Base-by-base conservation (phyloP, 2,797 vertebrate genomes). In the Trachurus trachurus region DNA sequence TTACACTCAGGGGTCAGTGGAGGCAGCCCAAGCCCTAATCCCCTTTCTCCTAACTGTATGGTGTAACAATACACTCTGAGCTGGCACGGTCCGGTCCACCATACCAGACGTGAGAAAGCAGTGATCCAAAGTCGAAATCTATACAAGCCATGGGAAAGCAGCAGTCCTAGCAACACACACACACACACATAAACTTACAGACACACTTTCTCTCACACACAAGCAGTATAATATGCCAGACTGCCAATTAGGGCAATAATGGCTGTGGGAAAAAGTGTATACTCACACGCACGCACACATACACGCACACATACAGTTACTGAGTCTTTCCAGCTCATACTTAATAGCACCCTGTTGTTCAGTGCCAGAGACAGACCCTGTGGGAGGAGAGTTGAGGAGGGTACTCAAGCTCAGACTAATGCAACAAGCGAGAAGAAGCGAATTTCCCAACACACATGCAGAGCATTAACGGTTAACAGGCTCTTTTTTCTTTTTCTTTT, bases 291-390 rank as follows among this genome's bases (percentile, higher is more conserved):
- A 72, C 65, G 50, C 59, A 72, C 65, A 58, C 37, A 64, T 59
- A 71, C 75, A 75, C 56, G 64, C 53, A 84, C 77, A 65, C 50
- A 65, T 5, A 91, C 83, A 87, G 88, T 81, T 87, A 88, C 76
- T 84, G 80, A 92, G 87, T 89, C 83, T 76, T 87, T 79, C 88
- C 85, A 90, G 87, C 86, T 85, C 74, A 85, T 78, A 66, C 80
- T 84, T 91, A 93, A 91, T 89, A 92, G 90, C 90, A 93, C 88
- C 88, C 82, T 86, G 87, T 91, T 90, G 88, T 88, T 92, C 88
- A 91, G 89, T 90, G 91, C 89, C 92, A 93, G 89, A 92, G 89
- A 89, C 66, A 42, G 82, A 84, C 88, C 87, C 92, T 90, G 89
- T 89, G 78, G 78, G 84, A 78, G 65, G 80, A 66, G 62, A 67